Evolutionary conservation across 2,113 vertebrate species (phyloP).

Genomic region (Lampris incognitus): DNA sequence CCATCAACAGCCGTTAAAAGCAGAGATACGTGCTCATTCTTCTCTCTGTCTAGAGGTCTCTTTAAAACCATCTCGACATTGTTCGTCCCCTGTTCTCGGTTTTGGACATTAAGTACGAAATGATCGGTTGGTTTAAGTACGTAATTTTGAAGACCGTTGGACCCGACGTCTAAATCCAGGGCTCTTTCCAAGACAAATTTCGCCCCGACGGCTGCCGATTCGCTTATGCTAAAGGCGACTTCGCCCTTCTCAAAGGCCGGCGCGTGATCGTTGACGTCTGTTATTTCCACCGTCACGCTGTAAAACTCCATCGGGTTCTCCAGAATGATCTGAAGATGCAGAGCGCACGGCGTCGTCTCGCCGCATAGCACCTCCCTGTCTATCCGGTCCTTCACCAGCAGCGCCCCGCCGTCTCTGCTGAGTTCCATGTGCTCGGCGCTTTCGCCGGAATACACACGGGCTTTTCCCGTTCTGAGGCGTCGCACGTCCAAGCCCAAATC

Average conservation of each 20-base stretch:
- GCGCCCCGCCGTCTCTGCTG: conserved; percentile 50
- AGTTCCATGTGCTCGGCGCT: conserved; percentile 68
- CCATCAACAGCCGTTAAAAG: conserved; percentile 68
- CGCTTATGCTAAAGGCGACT: conserved; percentile 78
- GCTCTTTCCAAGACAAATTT: conserved; percentile 81
- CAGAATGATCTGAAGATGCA: conserved; percentile 77
- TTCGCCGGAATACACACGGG: conserved; percentile 70
- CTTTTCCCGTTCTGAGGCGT: conserved; percentile 69
- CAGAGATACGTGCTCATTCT: conserved; percentile 46
- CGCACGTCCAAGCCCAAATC: conserved; percentile 77
- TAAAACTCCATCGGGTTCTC: conserved; percentile 83
- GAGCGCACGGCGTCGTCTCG: conserved; percentile 65
- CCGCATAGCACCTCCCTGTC: conserved; percentile 84
- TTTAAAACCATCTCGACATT: conserved; percentile 68
- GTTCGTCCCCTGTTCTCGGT: conserved; percentile 45
- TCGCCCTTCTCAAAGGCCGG: conserved; percentile 75
- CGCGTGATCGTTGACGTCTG: conserved; percentile 84
- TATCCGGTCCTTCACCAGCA: conserved; percentile 80
- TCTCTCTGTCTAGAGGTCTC: conserved; percentile 67
- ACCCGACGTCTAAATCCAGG: conserved; percentile 78
- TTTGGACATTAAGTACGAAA: conserved; percentile 63
- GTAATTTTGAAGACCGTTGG: conserved; percentile 78
- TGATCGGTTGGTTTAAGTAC: conserved; percentile 70
- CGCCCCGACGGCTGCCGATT: conserved; percentile 66
- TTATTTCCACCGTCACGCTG: conserved; percentile 74